A percentile compares a stretch with the other conserved stretches of the same genome.
Conservation (phyloP, 1,140 invertebrate species). For the Heliconius congener region DNA sequence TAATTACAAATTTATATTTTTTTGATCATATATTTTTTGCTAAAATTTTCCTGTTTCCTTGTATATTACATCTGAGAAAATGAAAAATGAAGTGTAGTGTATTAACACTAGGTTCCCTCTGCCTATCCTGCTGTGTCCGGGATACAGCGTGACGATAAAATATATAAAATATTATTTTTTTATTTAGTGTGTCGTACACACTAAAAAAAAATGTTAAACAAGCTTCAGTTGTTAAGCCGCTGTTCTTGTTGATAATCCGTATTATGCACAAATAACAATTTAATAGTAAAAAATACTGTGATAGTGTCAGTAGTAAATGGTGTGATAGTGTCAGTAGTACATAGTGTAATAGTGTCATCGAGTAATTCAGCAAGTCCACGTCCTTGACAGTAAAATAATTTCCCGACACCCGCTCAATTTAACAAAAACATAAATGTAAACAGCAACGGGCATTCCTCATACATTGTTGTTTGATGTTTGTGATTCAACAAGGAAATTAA, state of each 20-base stretch:
- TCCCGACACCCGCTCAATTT: conserved; percentile 43
- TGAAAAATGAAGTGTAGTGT: too few species aligned
- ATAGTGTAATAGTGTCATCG: not conserved
- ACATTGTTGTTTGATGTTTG: conserved; percentile 15
- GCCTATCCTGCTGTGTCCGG: too few species aligned
- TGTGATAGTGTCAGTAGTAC: not conserved
- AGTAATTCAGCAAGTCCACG: not conserved
- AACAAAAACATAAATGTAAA: conserved; percentile 28
- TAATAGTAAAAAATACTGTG: not conserved
- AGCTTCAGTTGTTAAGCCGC: not conserved
- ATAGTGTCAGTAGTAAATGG: not conserved
- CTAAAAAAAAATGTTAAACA: not conserved
- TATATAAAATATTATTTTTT: too few species aligned
- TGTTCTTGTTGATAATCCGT: not conserved
- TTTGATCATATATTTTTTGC: not conserved
- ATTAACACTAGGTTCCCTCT: too few species aligned
- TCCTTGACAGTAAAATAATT: conserved; percentile 38
- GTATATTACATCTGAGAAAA: too few species aligned
- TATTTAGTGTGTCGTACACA: too few species aligned
- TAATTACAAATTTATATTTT: not conserved
- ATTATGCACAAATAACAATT: not conserved
- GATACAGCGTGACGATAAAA: too few species aligned
- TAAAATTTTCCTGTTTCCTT: not conserved
- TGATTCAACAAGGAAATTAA: conserved; percentile 16
- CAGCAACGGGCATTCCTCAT: conserved; percentile 35